phyloP scores from a whole-genome alignment of 2,113 vertebrate species.

The Fregetta grallaria region DNA sequence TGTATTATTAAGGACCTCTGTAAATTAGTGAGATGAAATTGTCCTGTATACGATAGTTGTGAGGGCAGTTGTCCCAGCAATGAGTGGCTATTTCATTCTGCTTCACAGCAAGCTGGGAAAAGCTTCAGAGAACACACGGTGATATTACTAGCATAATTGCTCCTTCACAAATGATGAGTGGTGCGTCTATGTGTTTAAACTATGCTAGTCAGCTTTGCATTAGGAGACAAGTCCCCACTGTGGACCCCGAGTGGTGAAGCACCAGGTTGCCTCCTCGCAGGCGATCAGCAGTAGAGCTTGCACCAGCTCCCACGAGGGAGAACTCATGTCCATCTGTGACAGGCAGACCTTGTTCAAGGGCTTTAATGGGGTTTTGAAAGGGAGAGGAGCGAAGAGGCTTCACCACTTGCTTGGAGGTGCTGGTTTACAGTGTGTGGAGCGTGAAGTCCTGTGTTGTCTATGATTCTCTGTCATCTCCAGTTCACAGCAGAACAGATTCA shows the following conservation, averaged over 20 bases:
- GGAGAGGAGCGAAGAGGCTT: background rate
- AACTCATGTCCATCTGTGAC: background rate
- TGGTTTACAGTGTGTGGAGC: background rate
- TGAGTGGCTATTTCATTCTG: background rate
- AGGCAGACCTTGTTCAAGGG: background rate
- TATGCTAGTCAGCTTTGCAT: background rate
- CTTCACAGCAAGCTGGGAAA: background rate
- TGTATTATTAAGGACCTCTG: background rate
- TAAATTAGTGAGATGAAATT: background rate
- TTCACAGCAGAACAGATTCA: background rate
- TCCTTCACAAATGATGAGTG: background rate
- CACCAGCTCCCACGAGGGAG: accelerated
- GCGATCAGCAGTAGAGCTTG: background rate
- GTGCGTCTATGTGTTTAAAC: background rate
- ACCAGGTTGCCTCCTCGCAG: background rate
- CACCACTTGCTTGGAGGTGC: background rate
- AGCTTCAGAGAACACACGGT: background rate
- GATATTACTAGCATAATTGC: background rate
- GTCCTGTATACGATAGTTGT: background rate
- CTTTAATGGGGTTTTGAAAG: background rate
- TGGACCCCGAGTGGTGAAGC: background rate
- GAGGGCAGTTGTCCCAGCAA: background rate
- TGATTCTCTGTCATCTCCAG: background rate
- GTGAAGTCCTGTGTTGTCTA: background rate
- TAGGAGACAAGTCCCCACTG: accelerated